These are phyloP conservation scores for Drosophila prolongata DNA, from an alignment of 2,888 invertebrate genomes.

Conservation along the genomic window DNA sequence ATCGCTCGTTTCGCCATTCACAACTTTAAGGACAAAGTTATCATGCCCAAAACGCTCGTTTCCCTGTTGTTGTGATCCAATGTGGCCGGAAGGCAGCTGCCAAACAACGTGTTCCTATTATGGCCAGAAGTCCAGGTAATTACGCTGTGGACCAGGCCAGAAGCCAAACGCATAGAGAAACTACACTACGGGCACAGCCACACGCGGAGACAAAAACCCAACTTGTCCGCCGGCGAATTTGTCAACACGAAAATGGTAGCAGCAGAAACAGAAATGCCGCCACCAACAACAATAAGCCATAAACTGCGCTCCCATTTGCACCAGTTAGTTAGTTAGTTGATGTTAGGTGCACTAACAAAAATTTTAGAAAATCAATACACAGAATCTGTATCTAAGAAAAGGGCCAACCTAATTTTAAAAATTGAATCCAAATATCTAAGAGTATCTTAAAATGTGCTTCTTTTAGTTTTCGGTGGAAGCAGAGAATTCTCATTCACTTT, in stretches of 20 bases:
- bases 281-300: conserved; percentile 51
- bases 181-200: conserved; percentile 3
- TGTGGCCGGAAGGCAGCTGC: conserved; percentile 56
- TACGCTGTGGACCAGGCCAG: conserved; percentile 52
- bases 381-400: no score
- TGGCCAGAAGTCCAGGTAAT: conserved; percentile 72
- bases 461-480: no score
- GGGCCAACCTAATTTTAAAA: no score
- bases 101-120: conserved; percentile 71
- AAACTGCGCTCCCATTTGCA: conserved; percentile 72
- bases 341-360: conserved; percentile 11
- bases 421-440: no score
- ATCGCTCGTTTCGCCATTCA: conserved; percentile 15
- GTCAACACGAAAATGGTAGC: conserved; percentile 57
- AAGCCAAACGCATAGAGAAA: conserved; percentile 44
- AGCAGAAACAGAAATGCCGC: conserved; percentile 16
- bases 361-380: no score
- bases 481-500: no score
- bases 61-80: conserved; percentile 12
- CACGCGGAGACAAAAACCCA: conserved; percentile 45
- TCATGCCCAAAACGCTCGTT: conserved; percentile 49
- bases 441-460: no score
- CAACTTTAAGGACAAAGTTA: conserved; percentile 53
- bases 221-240: conserved; percentile 69
- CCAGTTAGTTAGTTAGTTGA: conserved; percentile 51